Percentiles rank a stretch among this genome's conserved stretches.
phyloP scores from a whole-genome alignment of 1,140 invertebrate species.

The Tribolium castaneum region DNA sequence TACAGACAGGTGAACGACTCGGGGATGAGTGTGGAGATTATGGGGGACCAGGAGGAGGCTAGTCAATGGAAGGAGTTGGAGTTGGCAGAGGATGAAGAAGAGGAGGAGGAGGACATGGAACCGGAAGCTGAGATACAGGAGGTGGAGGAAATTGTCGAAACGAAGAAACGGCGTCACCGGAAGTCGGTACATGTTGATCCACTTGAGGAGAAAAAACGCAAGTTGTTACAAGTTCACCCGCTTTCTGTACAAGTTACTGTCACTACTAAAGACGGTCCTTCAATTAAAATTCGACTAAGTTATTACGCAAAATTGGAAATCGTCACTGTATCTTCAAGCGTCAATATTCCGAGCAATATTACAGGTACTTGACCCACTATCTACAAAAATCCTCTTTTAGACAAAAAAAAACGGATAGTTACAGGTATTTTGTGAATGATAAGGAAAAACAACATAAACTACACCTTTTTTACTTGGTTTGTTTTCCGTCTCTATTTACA shows the following conservation, averaged over 20 bases:
- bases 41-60: constrained; percentile 87
- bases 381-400: too few species aligned
- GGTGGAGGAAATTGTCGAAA: constrained; percentile 65
- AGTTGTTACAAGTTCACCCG: constrained; percentile 79
- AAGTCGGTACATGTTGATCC: constrained; percentile 69
- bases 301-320: constrained; percentile 73
- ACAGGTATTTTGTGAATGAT: too few species aligned
- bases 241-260: constrained; percentile 75
- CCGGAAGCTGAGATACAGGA: constrained; percentile 74
- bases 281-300: constrained; percentile 70
- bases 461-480: too few species aligned
- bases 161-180: constrained; percentile 68
- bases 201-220: constrained; percentile 74
- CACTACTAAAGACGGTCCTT: constrained; percentile 68
- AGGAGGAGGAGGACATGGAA: constrained; percentile 68
- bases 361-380: constrained; percentile 63
- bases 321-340: constrained; percentile 71
- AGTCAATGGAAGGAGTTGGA: constrained; percentile 69
- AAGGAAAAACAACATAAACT: too few species aligned
- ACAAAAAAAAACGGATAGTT: too few species aligned
- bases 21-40: constrained; percentile 69
- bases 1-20: constrained; percentile 79
- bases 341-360: constrained; percentile 65
- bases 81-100: constrained; percentile 64
- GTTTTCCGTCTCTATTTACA: too few species aligned